phyloP scores from a whole-genome alignment of 2,888 invertebrate species.

The Agrochola lychnidis region DNA sequence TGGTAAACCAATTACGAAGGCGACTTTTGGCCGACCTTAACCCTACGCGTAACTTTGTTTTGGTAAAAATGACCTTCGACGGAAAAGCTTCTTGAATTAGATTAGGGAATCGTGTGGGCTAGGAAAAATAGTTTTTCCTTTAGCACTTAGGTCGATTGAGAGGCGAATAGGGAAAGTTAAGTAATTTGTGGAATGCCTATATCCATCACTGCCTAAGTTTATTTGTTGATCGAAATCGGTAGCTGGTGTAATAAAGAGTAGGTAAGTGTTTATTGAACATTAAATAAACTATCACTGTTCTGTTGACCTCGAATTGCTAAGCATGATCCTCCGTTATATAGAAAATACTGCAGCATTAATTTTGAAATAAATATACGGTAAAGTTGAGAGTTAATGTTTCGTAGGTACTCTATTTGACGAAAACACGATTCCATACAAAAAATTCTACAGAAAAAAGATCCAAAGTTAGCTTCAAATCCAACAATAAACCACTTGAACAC shows the following conservation, averaged over 20 bases:
- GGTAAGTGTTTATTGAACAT: neutral
- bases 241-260: neutral
- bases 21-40: constrained; percentile 45
- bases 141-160: constrained; percentile 1
- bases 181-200: constrained; percentile 1
- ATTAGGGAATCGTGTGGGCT: constrained; percentile 11
- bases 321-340: no score
- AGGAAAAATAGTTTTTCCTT: constrained; percentile 15
- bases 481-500: no score
- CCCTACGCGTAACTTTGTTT: constrained; percentile 40
- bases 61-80: constrained; percentile 28
- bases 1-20: neutral
- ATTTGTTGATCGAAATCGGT: constrained; percentile 5
- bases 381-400: no score
- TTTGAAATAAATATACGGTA: no score
- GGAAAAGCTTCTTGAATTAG: constrained; percentile 13
- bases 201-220: constrained; percentile 1
- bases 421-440: no score
- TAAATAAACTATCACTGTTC: neutral
- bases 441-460: no score
- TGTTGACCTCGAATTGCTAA: no score
- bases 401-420: no score
- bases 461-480: no score
- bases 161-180: neutral
- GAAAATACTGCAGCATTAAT: no score